Evolutionary conservation across 2,888 invertebrate genomes (phyloP), one percentile per base, ranked within the genome.

Genomic region (Standfussiana lucernea): DNA sequence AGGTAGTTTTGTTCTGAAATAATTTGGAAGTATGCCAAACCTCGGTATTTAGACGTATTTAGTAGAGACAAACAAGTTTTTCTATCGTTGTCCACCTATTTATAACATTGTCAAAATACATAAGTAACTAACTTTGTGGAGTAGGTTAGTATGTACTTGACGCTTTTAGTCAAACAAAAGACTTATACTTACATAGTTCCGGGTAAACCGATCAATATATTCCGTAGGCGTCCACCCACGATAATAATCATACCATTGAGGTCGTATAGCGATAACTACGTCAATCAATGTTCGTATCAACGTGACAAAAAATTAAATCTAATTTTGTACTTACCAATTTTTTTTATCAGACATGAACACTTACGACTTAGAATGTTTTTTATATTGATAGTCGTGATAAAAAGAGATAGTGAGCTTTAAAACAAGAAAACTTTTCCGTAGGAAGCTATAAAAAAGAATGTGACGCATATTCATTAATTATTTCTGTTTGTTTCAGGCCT

Each of bases 401-500:
- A 74, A 75, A 73, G 42, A 53, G 75, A 81, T 81, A 81, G 47
- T 42, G 64, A 32, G 47, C n/a, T 62, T 45, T 21, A 59, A 8
- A 64, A 59, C n/a, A 0, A 45, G 64, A 85, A 73, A 80, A 59
- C 35, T 32, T 37, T 40, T 66, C 42, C n/a, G 35, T 32, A 50
- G 37, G 42, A 78, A 42, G n/a, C 7, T 45, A 69, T 61, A 69
- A 61, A 61, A 61, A 11, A 37, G 7, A 47, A 7, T 42, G 61
- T 47, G 40, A 62, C n/a, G 56, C 7, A 59, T 75, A 45, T 56
- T 68, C 24, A 82, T 59, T 4, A 21, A 45, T 56, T 10, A 42
- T 77, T 77, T 81, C 61, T 77, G 59, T 75, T 96, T 96, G 95
- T 96, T 96, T 0, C 95, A 96, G 96, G 96, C 94, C 93, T 95